A percentile compares a stretch with the other conserved stretches of the same genome.
Conservation (phyloP, 2,113 vertebrate genomes). For the Himantopus leucocephalus region DNA sequence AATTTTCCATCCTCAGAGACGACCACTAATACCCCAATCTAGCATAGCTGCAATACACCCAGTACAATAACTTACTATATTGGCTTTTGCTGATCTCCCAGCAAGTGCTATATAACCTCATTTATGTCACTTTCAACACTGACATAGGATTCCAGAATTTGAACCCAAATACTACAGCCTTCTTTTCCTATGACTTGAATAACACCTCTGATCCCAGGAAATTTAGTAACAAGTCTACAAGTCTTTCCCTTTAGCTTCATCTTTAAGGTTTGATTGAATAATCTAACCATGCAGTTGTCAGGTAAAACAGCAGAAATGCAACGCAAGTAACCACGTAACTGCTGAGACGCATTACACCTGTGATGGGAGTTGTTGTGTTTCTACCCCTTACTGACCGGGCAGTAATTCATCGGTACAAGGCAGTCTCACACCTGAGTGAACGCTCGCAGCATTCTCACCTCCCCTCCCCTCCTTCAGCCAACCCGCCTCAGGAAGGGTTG, state of each 20-base stretch:
- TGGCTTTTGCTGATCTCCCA: background rate
- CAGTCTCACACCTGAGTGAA: background rate
- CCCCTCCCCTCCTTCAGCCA: background rate
- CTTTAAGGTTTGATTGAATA: background rate
- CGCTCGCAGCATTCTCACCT: background rate
- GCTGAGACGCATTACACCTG: background rate
- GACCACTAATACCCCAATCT: background rate
- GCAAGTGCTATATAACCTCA: background rate
- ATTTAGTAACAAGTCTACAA: background rate
- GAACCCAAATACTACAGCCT: background rate
- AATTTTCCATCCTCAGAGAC: background rate
- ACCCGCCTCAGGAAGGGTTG: background rate
- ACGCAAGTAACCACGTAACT: background rate
- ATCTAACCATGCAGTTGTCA: background rate
- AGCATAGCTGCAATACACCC: fast-evolving
- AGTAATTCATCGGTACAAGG: background rate
- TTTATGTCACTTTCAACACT: background rate
- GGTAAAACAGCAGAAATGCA: background rate
- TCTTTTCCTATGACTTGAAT: background rate
- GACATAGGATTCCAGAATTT: background rate
- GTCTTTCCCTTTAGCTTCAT: background rate
- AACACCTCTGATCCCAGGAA: background rate
- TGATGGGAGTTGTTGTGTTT: background rate
- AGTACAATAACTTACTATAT: background rate
- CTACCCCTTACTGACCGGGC: background rate